Percentiles rank a stretch among this genome's conserved stretches.
phyloP scores from a whole-genome alignment of 2,113 vertebrate species.

The Phalacrocorax carbo region DNA sequence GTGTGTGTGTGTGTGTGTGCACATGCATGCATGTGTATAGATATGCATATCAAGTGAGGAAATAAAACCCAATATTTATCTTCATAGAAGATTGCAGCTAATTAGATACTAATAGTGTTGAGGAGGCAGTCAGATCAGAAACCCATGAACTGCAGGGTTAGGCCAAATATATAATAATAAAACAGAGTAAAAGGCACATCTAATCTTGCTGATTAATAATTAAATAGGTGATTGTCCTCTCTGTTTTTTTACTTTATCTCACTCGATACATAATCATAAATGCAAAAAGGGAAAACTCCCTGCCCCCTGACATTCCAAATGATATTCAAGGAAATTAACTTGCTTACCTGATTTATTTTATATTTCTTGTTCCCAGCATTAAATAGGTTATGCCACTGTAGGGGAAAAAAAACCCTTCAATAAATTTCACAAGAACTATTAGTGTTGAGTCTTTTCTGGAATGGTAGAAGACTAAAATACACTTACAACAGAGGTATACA shows the following conservation, averaged over 20 bases:
- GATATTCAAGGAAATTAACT: background rate
- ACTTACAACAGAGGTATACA: background rate
- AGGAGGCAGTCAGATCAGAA: background rate
- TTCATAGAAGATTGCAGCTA: background rate
- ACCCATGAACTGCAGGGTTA: background rate
- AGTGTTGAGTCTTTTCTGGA: background rate
- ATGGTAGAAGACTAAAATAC: background rate
- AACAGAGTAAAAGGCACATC: background rate
- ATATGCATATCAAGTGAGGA: background rate
- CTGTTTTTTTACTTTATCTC: background rate
- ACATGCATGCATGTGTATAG: background rate
- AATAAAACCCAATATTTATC: background rate
- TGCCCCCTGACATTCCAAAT: background rate
- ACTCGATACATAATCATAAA: background rate
- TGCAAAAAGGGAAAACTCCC: background rate
- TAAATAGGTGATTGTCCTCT: background rate
- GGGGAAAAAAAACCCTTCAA: background rate
- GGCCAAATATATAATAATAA: background rate
- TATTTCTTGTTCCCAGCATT: background rate
- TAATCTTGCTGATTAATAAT: background rate
- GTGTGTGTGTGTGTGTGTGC: fast-evolving
- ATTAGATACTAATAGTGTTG: background rate
- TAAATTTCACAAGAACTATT: background rate
- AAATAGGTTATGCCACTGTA: background rate
- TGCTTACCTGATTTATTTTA: background rate